phyloP scores from a whole-genome alignment of 2,888 invertebrate genomes.

The Ctenicera cuprea region DNA sequence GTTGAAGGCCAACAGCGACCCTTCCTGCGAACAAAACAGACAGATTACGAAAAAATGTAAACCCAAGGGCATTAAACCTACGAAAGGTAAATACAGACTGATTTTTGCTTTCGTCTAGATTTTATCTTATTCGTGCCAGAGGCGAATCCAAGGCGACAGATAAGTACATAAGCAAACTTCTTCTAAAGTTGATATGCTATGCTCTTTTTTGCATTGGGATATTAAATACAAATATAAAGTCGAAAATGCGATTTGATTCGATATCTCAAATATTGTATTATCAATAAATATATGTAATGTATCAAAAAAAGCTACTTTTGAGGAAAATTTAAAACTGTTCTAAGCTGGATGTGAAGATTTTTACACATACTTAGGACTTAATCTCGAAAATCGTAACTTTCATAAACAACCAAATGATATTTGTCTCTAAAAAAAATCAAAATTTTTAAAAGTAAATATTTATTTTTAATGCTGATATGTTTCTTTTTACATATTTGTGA shows the following conservation, averaged over 20 bases:
- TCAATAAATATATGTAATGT: no score
- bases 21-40: slow-evolving; percentile 88
- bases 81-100: slow-evolving; percentile 76
- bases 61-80: slow-evolving; percentile 79
- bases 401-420: no score
- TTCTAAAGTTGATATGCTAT: not conserved
- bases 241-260: not conserved
- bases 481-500: no score
- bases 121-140: slow-evolving; percentile 21
- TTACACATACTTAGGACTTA: no score
- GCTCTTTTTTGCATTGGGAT: not conserved
- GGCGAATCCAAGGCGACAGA: slow-evolving; percentile 24
- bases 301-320: no score
- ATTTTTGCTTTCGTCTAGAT: slow-evolving; percentile 40
- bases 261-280: no score
- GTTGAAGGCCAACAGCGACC: slow-evolving; percentile 88
- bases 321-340: no score
- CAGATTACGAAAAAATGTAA: slow-evolving; percentile 92
- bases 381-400: no score
- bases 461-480: no score
- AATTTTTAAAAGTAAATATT: no score
- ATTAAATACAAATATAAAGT: not conserved
- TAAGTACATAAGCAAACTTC: slow-evolving; percentile 24
- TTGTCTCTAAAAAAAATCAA: no score
- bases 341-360: no score